Base-by-base conservation (phyloP, 2,113 vertebrate species). In the Gobiocypris rarus region DNA sequence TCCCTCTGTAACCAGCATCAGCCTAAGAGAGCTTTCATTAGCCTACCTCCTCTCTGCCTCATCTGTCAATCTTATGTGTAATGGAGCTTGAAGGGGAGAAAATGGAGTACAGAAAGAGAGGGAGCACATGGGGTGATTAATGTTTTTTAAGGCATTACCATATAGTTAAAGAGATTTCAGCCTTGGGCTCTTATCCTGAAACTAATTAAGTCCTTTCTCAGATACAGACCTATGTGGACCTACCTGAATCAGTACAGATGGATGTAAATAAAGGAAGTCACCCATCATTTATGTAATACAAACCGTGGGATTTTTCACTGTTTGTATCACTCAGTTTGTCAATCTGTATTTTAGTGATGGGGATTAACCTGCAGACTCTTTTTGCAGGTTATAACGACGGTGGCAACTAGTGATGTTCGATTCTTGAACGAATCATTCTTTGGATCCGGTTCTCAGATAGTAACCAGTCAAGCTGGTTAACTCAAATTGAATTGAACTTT, bases 21-120 rank as follows among this genome's bases (percentile, higher is more conserved):
- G 26, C 67, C 26, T 59, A 61, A 83, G 73, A 85, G 67, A 34
- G 75, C 83, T 79, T 83, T 87, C 83, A 87, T 65, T 80, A 65
- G 41, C 56, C 73, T 79, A 56, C 65, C 58, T 83, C 85, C 77
- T 61, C 78, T 50, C 38, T 85, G 58, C 75, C 67, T 83, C 56
- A 26, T 81, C 82, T 86, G 85, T 82, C 85, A 79, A 74, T 84
- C 82, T 79, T 77, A 73, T 58, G 81, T 84, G 84, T 88, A 88
- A 88, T 84, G 74, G 82, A 75, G 63, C 87, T 81, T 87, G 84
- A 83, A 86, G 77, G 81, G 43, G 79, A 43, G 15, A 59, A 59
- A 79, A 31, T 4, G 78, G 24, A 75, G 52, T 78, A 71, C 78
- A 48, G 67, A 73, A 28, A 50, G 22, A 52, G 50, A 65, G 54